Conservation (phyloP, 2,888 invertebrate genomes). For the Nemurella pictetii region DNA sequence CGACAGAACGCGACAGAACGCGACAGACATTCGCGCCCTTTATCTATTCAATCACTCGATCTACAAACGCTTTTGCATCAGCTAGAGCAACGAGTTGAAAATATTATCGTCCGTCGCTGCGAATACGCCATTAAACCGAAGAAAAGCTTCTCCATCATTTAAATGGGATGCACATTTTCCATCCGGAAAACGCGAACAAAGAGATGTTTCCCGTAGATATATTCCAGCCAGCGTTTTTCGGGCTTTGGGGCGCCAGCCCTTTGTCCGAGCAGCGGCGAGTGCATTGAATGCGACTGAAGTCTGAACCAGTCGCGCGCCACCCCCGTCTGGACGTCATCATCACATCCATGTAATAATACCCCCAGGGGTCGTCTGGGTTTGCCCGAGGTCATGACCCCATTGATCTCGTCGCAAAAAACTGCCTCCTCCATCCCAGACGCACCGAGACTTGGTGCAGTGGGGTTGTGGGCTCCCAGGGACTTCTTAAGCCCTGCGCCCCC, state of each 20-base stretch:
- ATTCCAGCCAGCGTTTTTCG: not conserved
- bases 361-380: constrained; percentile 31
- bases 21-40: not conserved
- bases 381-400: constrained; percentile 34
- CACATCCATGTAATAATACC: constrained; percentile 16
- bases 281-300: not conserved
- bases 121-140: not conserved
- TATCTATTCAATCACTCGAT: not conserved
- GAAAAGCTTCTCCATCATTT: not conserved
- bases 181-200: not conserved
- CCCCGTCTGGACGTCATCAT: constrained; percentile 26
- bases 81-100: not conserved
- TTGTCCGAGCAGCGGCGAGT: not conserved
- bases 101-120: not conserved
- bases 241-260: not conserved
- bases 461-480: not conserved
- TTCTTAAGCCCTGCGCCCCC: not conserved
- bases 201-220: not conserved
- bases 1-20: too few relatives aligned
- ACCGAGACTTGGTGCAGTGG: not conserved
- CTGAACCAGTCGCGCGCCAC: not conserved
- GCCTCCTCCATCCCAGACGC: constrained; percentile 21
- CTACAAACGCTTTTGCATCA: not conserved
- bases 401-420: constrained; percentile 23
- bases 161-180: not conserved